phyloP scores from a whole-genome alignment of 2,113 vertebrate genomes.

The Otocyon megalotis region DNA sequence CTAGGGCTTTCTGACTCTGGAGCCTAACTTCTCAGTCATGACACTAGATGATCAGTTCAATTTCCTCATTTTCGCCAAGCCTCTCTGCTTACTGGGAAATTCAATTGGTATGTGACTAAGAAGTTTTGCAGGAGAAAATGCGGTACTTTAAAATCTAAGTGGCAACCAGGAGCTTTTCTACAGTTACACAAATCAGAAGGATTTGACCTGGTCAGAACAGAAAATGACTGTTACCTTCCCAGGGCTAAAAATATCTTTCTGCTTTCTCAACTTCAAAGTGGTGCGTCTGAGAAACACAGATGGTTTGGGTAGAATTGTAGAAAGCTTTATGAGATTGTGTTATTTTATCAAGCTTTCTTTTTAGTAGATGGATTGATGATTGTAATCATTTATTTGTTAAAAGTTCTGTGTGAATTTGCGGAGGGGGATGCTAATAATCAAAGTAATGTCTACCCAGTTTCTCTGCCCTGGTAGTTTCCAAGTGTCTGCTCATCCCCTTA shows the following conservation, averaged over 20 bases:
- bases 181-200: neutral
- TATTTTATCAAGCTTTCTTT: neutral
- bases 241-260: neutral
- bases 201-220: neutral
- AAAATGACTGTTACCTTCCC: neutral
- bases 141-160: neutral
- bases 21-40: neutral
- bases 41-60: neutral
- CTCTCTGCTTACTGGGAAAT: neutral
- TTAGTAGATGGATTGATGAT: conserved; percentile 26
- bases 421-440: neutral
- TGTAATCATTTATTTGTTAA: conserved; percentile 4
- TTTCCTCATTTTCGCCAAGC: neutral
- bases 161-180: conserved; percentile 25
- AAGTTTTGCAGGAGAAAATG: neutral
- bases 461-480: neutral
- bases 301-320: neutral
- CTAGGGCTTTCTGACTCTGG: neutral
- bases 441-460: neutral
- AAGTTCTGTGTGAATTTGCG: conserved; percentile 28
- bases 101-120: neutral
- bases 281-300: neutral
- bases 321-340: neutral
- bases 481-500: neutral
- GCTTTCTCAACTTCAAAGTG: neutral